Conservation (phyloP, 2,797 vertebrate species). For the Serranus cabrilla region DNA sequence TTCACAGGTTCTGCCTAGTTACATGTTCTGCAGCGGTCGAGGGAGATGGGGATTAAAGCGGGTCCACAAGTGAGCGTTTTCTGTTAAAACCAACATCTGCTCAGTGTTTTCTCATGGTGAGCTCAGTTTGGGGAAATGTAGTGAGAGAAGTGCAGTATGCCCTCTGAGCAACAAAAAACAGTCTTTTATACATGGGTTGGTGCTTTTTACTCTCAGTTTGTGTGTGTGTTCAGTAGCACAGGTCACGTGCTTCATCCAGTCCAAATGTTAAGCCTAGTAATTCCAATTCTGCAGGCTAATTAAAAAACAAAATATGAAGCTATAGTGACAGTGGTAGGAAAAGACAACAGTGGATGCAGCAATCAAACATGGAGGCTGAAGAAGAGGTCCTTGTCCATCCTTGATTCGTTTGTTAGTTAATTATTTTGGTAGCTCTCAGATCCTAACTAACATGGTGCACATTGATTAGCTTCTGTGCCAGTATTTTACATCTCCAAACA, state of each 20-base stretch:
- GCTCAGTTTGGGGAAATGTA: constrained; percentile 60
- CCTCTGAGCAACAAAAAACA: constrained; percentile 50
- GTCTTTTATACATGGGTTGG: not conserved
- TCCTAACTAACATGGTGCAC: too few species aligned
- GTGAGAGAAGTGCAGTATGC: constrained; percentile 41
- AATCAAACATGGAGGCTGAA: too few species aligned
- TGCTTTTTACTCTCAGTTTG: constrained; percentile 3
- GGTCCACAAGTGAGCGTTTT: constrained; percentile 56
- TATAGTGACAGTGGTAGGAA: not conserved
- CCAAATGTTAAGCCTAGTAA: not conserved
- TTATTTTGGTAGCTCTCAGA: too few species aligned
- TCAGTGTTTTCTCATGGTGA: constrained; percentile 58
- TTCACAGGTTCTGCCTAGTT: constrained; percentile 74
- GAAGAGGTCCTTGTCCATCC: too few species aligned
- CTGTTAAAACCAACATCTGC: constrained; percentile 78
- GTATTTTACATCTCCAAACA: too few species aligned
- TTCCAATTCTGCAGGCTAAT: not conserved
- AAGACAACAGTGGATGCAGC: not conserved
- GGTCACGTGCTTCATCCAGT: not conserved
- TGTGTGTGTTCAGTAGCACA: not conserved
- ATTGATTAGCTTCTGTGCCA: too few species aligned
- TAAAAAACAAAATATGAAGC: not conserved
- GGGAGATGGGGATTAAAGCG: constrained; percentile 55
- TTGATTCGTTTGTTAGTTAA: too few species aligned
- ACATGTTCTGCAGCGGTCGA: constrained; percentile 49